These are phyloP conservation scores for Ophion slaviceki DNA, from an alignment of 2,888 invertebrate genomes.

Conservation along the genomic window DNA sequence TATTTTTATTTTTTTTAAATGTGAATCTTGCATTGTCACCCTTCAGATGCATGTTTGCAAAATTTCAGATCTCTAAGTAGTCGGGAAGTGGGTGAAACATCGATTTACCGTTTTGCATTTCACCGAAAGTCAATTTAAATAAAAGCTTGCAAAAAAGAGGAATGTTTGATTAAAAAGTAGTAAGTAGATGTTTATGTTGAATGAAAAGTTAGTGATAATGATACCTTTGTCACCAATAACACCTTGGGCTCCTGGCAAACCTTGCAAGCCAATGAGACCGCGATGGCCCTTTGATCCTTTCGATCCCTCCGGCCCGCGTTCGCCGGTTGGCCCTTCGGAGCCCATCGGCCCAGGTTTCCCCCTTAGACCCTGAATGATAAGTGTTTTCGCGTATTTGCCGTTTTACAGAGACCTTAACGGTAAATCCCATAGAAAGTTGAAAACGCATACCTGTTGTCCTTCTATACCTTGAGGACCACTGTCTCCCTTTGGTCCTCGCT, in stretches of 20 bases:
- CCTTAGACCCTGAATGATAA: conserved; percentile 79
- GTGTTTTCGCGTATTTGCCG: not conserved
- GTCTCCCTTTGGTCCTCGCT: conserved; percentile 90
- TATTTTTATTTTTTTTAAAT: too few species aligned
- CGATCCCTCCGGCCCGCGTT: conserved; percentile 85
- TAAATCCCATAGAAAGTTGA: not conserved
- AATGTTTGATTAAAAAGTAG: not conserved
- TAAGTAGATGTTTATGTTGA: not conserved
- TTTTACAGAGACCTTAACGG: not conserved
- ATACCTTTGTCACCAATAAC: conserved; percentile 87
- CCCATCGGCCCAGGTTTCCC: conserved; percentile 92
- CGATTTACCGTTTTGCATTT: too few species aligned
- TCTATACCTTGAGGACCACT: conserved; percentile 90
- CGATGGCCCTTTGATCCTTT: conserved; percentile 93
- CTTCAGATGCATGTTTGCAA: too few species aligned
- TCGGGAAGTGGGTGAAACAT: too few species aligned
- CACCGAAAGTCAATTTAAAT: too few species aligned
- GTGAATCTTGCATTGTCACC: too few species aligned
- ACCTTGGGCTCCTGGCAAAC: conserved; percentile 89
- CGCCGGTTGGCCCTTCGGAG: conserved; percentile 89
- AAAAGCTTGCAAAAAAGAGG: too few species aligned
- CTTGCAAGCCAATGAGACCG: conserved; percentile 93
- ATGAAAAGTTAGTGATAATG: not conserved
- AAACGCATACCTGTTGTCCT: conserved; percentile 85
- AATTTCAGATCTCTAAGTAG: too few species aligned